Percentiles rank a stretch among this genome's conserved stretches.
phyloP scores from a whole-genome alignment of 2,797 vertebrate species.

The Poeciliopsis paucimaculata region DNA sequence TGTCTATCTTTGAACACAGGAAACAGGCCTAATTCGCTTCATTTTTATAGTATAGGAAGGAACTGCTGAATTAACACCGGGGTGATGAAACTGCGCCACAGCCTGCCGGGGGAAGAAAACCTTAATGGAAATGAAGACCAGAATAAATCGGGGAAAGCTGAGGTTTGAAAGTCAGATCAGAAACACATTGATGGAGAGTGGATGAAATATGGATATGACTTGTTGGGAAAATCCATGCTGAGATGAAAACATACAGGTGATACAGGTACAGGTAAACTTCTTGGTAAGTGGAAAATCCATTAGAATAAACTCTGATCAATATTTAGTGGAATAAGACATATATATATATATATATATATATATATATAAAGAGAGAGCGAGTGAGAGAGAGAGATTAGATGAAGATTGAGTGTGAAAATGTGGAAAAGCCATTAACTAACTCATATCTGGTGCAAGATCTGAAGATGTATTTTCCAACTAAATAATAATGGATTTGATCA shows the following conservation, averaged over 20 bases:
- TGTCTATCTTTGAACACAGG: slow-evolving; percentile 5
- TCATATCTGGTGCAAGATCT: too few species aligned
- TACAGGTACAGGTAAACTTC: not conserved
- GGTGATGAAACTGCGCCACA: not conserved
- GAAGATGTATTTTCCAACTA: too few species aligned
- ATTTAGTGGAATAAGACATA: not conserved
- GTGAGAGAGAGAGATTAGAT: too few species aligned
- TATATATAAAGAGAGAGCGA: too few species aligned
- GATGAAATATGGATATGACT: not conserved
- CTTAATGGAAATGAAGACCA: not conserved
- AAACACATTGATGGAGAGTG: not conserved
- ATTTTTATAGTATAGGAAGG: not conserved
- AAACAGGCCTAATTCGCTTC: not conserved
- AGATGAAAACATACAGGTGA: not conserved
- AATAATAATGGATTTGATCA: too few species aligned
- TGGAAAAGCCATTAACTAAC: not conserved
- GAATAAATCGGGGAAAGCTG: not conserved
- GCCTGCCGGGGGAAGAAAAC: not conserved
- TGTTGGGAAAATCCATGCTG: not conserved
- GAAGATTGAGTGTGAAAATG: not conserved
- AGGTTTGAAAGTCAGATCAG: slow-evolving; percentile 19
- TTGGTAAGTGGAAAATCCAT: not conserved
- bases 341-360: too few species aligned
- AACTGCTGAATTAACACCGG: slow-evolving; percentile 5
- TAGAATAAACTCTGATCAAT: not conserved